These are phyloP conservation scores for Pseudotriccus pelzelni DNA, from an alignment of 2,797 vertebrate genomes.

Conservation along the genomic window DNA sequence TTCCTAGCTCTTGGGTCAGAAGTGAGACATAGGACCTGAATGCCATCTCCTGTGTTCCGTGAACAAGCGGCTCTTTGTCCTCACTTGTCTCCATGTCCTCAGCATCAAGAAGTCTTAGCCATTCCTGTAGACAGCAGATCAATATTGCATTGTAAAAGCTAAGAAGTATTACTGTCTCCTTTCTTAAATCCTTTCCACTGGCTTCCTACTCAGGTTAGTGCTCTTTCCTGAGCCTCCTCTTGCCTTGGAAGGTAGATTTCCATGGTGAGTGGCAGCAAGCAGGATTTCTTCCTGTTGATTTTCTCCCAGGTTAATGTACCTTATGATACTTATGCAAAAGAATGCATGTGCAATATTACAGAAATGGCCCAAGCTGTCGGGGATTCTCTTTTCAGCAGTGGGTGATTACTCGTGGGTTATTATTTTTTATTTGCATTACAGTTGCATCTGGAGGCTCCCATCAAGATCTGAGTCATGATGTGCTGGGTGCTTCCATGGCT, in stretches of 20 bases:
- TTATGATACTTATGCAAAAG: background rate
- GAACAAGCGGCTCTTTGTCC: background rate
- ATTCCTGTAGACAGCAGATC: background rate
- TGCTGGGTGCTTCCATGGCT: background rate
- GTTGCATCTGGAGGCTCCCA: slow-evolving; percentile 10
- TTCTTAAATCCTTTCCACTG: background rate
- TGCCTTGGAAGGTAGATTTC: background rate
- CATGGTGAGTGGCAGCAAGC: background rate
- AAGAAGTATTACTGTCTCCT: background rate
- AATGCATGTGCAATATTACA: background rate
- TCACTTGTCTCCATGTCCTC: background rate
- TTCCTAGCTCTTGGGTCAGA: background rate
- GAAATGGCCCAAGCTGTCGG: background rate
- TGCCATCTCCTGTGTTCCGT: background rate
- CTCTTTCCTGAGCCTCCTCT: background rate
- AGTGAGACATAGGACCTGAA: background rate
- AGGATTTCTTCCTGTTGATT: background rate
- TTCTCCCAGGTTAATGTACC: background rate
- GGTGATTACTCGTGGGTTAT: slow-evolving; percentile 34
- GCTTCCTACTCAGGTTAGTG: background rate
- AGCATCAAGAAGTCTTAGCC: background rate
- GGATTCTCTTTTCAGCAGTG: background rate
- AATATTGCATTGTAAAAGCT: background rate
- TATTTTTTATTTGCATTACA: slow-evolving; percentile 25
- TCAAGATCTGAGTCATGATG: background rate